These are phyloP conservation scores for Saxidomus purpurata DNA, from an alignment of 1,140 invertebrate genomes.

Conservation along the genomic window DNA sequence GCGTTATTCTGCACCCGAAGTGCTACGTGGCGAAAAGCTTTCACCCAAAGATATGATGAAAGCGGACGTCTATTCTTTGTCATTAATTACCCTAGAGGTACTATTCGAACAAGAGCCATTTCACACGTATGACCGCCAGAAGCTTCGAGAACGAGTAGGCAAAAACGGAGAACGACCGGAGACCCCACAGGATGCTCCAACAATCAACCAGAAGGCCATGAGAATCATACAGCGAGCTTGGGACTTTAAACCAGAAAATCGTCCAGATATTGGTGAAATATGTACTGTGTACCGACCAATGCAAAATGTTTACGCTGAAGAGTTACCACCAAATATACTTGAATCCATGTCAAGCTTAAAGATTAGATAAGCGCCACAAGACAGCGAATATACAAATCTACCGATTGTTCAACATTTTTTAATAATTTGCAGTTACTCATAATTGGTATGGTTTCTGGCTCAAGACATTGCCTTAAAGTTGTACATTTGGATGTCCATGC, in stretches of 20 bases:
- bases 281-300: neutral
- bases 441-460: too few relatives aligned
- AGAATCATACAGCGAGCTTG: neutral
- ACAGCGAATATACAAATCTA: too few relatives aligned
- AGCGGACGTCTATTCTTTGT: slow-evolving; percentile 67
- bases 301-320: neutral
- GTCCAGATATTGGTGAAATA: neutral
- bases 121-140: slow-evolving; percentile 11
- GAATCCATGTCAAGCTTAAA: too few relatives aligned
- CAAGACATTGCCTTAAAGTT: too few relatives aligned
- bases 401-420: too few relatives aligned
- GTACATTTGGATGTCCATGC: too few relatives aligned
- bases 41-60: slow-evolving; percentile 49
- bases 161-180: slow-evolving; percentile 44
- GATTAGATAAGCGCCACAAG: too few relatives aligned
- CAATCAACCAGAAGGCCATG: neutral
- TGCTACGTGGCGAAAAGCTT: slow-evolving; percentile 68
- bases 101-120: slow-evolving; percentile 69
- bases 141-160: slow-evolving; percentile 62
- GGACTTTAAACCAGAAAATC: neutral
- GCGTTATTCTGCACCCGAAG: slow-evolving; percentile 72
- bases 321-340: neutral
- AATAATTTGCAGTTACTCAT: too few relatives aligned
- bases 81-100: slow-evolving; percentile 63
- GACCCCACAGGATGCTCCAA: slow-evolving; percentile 17